phyloP scores from a whole-genome alignment of 2,113 vertebrate species.

The Arvicanthis niloticus region DNA sequence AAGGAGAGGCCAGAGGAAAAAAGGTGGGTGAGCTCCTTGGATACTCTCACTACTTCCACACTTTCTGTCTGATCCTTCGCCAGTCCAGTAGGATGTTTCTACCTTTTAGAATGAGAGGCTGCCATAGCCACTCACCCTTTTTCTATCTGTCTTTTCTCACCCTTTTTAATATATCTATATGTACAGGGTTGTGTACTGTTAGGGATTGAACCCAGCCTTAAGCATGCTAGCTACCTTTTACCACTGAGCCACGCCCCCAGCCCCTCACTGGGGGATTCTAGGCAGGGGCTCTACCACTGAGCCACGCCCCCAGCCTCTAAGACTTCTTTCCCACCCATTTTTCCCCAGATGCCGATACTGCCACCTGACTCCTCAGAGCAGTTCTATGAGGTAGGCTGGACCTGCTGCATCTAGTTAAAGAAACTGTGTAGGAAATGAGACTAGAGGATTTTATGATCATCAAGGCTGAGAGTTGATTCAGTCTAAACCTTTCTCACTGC shows the following conservation, averaged over 20 bases:
- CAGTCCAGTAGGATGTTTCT: not conserved
- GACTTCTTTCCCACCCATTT: not conserved
- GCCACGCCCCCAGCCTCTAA: not conserved
- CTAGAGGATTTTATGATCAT: not conserved
- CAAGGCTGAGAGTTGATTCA: not conserved
- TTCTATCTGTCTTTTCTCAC: not conserved
- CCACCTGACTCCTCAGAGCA: not conserved
- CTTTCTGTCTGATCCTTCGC: not conserved
- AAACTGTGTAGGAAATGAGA: not conserved
- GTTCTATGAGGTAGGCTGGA: not conserved
- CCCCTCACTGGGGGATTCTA: not conserved
- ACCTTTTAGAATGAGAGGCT: not conserved
- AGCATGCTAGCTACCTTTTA: not conserved
- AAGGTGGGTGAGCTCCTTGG: not conserved
- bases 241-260: not conserved
- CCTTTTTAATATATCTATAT: fast-evolving
- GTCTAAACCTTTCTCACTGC: not conserved
- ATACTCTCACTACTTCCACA: not conserved
- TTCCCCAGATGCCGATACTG: not conserved
- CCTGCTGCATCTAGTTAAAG: not conserved
- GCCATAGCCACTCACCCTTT: not conserved
- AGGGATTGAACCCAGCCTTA: not conserved
- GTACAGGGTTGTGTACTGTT: not conserved
- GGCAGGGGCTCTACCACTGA: not conserved
- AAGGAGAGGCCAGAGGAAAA: not conserved